Evolutionary conservation across 1,140 invertebrate species (phyloP), one percentile per base, ranked within the genome.

Genomic region (Drosophila ambigua): DNA sequence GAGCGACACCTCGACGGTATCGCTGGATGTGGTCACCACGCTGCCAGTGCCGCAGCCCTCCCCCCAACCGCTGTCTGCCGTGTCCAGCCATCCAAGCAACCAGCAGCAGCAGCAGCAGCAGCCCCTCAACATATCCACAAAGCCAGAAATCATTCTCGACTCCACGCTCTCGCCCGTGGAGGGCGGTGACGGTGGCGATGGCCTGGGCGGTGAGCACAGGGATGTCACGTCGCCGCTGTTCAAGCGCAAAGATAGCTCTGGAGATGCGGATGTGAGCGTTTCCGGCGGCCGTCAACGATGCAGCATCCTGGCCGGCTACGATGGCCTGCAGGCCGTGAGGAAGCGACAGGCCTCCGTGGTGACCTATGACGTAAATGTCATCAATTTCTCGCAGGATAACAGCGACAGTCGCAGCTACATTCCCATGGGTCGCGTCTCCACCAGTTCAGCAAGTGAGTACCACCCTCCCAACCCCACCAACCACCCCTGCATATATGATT

Each of bases 341-440:
- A 92, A 91, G 63, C 83, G 91, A 51, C 89, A 92, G 50, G 90
- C 91, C 6, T 92, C 91, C 5, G 88, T 91, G 58, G 91, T 92
- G 46, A 92, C 91, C 57, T 92, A 92, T 67, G 91, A 92, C 52
- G 91, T 92, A 7, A 92, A 92, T 74, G 91, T 92, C 75, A 92
- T 92, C 45, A 92, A 92, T 68, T 92, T 92, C 62, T 83, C 91
- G 55, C 88, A 91, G 69, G 91, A 91, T 31, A 78, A 88, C 48
- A 83, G 85, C 57, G 90, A 90, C 62, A 87, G 85, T 88, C 92
- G 73, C 62, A 93, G 79, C 81, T 93, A 80, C 58, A 90, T 90
- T 58, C 90, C 90, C 39, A 87, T 91, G 84, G 90, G 85, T n/a
- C 81, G 90, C 9, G 90, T 90, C 28, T 92, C 91, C 69, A 92